These are phyloP conservation scores for Synanceia verrucosa DNA, from an alignment of 2,797 vertebrate species.

Conservation along the genomic window DNA sequence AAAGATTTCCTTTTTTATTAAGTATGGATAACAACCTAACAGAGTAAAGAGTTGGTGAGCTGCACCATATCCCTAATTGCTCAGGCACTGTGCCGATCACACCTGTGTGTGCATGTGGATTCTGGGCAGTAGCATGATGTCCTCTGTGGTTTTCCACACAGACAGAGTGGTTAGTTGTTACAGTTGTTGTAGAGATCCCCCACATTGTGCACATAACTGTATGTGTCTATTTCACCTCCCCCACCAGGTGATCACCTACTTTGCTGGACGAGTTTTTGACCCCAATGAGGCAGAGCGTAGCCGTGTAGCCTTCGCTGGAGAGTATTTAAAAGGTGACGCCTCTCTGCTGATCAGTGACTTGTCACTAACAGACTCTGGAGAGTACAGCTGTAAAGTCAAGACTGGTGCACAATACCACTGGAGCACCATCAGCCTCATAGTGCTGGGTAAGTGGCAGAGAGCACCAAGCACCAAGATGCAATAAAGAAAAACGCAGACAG, in stretches of 20 bases:
- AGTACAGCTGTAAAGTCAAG: conserved; percentile 95
- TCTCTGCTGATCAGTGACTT: conserved; percentile 89
- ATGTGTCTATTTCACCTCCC: background rate
- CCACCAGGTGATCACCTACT: conserved; percentile 91
- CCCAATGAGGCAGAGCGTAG: conserved; percentile 85
- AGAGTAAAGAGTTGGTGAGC: background rate
- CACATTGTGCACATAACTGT: background rate
- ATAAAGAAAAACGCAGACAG: background rate
- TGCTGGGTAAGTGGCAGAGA: conserved; percentile 83
- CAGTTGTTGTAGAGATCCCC: background rate
- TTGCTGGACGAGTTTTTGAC: conserved; percentile 86
- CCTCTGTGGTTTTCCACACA: background rate
- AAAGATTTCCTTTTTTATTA: background rate
- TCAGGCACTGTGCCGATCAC: background rate
- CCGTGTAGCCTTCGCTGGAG: conserved; percentile 88
- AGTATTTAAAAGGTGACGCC: conserved; percentile 90
- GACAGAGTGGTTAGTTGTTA: background rate
- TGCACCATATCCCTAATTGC: background rate
- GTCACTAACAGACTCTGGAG: conserved; percentile 88
- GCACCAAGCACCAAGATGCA: background rate
- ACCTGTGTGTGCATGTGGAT: background rate
- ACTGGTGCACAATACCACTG: conserved; percentile 90
- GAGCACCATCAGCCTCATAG: conserved; percentile 88
- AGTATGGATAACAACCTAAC: background rate
- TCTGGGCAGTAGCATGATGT: background rate